phyloP scores from a whole-genome alignment of 2,888 invertebrate species.

The Leptopilina drosophilae region DNA sequence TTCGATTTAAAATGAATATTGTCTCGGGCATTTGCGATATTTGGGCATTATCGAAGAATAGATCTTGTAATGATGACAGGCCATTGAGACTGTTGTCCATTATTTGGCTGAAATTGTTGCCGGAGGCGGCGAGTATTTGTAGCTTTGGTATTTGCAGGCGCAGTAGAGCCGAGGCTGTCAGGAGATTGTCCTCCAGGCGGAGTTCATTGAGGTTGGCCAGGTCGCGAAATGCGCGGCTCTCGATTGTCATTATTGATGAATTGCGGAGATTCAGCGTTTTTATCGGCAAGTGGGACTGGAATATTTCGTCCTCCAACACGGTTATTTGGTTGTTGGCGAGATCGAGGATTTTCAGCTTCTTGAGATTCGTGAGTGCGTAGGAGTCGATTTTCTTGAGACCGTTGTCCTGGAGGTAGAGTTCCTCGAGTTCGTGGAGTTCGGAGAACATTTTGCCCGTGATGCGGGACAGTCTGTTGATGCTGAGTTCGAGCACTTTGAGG shows the following conservation, averaged over 20 bases:
- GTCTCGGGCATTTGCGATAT: conserved; percentile 85
- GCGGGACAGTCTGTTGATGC: conserved; percentile 85
- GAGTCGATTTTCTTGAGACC: conserved; percentile 84
- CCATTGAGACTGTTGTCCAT: conserved; percentile 86
- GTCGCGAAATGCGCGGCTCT: conserved; percentile 85
- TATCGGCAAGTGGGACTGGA: conserved; percentile 86
- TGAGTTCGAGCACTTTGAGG: conserved; percentile 88
- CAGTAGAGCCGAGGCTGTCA: conserved; percentile 84
- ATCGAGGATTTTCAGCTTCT: conserved; percentile 87
- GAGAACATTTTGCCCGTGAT: conserved; percentile 87
- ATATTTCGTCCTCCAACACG: conserved; percentile 85
- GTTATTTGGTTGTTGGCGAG: conserved; percentile 88
- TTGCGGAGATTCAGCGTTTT: conserved; percentile 86
- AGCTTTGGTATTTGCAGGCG: conserved; percentile 87
- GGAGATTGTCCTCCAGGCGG: conserved; percentile 86
- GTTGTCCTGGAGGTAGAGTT: conserved; percentile 88
- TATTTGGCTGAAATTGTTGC: conserved; percentile 87
- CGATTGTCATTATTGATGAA: conserved; percentile 86
- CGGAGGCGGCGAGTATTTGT: conserved; percentile 84
- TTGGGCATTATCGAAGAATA: conserved; percentile 84
- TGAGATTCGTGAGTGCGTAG: conserved; percentile 85
- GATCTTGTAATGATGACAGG: conserved; percentile 86
- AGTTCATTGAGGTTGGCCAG: conserved; percentile 87
- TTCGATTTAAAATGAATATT: conserved; percentile 87
- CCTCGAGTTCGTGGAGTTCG: conserved; percentile 88